A percentile compares a stretch with the other conserved stretches of the same genome.
These are phyloP conservation scores for Deroplatys truncata DNA, from an alignment of 2,888 invertebrate species.

Conservation along the genomic window DNA sequence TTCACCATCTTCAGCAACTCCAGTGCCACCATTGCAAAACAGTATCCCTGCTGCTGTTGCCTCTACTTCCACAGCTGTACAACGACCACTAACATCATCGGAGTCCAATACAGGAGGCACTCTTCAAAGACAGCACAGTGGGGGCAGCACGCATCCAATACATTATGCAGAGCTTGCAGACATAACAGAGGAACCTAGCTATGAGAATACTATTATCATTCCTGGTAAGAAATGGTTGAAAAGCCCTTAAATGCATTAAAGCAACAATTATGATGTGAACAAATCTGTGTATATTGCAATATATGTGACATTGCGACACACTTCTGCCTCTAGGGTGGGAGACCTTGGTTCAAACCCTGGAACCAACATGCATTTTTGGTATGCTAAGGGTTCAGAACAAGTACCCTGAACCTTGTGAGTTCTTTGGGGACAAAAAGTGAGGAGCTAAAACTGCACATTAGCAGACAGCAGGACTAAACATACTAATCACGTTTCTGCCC, in stretches of 20 bases:
- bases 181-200: slow-evolving; percentile 47
- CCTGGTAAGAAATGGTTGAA: slow-evolving; percentile 41
- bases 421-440: no score
- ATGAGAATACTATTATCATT: slow-evolving; percentile 51
- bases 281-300: no score
- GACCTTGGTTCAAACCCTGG: no score
- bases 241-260: slow-evolving; percentile 20
- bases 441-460: no score
- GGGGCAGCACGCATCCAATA: slow-evolving; percentile 27
- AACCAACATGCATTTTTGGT: no score
- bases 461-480: no score
- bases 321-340: background rate
- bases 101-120: slow-evolving; percentile 33
- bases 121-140: slow-evolving; percentile 31
- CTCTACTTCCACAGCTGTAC: slow-evolving; percentile 38
- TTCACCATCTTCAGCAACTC: slow-evolving; percentile 30
- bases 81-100: slow-evolving; percentile 37
- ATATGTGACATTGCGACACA: no score
- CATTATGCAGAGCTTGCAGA: slow-evolving; percentile 38
- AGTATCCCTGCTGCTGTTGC: slow-evolving; percentile 28
- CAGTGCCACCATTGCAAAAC: slow-evolving; percentile 40
- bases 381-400: no score
- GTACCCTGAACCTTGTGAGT: no score
- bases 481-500: no score
- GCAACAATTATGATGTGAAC: no score